Conservation (phyloP, 1,140 invertebrate genomes). For the Drosophila pseudoananassae region DNA sequence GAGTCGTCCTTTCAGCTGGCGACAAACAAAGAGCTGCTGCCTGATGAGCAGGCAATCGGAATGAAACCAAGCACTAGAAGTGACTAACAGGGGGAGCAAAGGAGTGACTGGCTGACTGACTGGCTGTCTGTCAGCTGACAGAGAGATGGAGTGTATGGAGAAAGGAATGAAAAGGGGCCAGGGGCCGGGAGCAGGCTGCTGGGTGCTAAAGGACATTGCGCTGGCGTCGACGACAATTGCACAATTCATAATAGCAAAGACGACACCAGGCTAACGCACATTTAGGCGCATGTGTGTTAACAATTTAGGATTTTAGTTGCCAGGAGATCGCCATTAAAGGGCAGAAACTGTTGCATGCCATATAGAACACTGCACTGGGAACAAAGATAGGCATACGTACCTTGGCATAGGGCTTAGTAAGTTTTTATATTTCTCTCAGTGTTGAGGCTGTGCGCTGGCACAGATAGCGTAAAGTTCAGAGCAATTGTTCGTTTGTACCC, state of each 20-base stretch:
- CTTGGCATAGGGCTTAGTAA: not conserved
- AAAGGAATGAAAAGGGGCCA: not conserved
- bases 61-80: conserved; percentile 59
- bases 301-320: conserved; percentile 43
- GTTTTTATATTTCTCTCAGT: not conserved
- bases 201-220: conserved; percentile 36
- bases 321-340: conserved; percentile 48
- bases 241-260: conserved; percentile 81
- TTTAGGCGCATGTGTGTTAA: conserved; percentile 43
- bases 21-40: conserved; percentile 69
- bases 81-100: conserved; percentile 13
- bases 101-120: conserved; percentile 6
- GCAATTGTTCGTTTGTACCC: conserved; percentile 38
- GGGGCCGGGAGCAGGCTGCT: not conserved
- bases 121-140: not conserved
- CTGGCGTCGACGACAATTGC: conserved; percentile 78
- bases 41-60: conserved; percentile 56
- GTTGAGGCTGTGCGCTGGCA: not conserved
- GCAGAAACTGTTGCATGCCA: conserved; percentile 55
- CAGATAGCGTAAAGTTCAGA: conserved; percentile 1
- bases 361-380: conserved; percentile 6
- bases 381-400: not conserved
- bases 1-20: conserved; percentile 51
- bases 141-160: conserved; percentile 5
- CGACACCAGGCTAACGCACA: conserved; percentile 44